These are phyloP conservation scores for Megastigmus dorsalis DNA, from an alignment of 2,888 invertebrate species.

Conservation along the genomic window DNA sequence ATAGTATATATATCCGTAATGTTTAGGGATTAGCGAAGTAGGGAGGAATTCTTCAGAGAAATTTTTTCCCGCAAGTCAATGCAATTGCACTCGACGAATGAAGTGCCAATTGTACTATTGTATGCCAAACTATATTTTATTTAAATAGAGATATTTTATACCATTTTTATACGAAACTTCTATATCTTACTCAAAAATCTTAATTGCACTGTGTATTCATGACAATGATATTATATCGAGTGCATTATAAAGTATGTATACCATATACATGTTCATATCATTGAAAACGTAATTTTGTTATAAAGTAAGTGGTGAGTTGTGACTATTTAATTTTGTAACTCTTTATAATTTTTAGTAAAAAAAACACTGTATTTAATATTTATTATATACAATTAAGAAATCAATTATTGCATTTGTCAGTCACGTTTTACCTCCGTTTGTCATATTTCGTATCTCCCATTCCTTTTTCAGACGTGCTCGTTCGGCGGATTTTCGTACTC, in stretches of 20 bases:
- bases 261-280: constrained; percentile 11
- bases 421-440: constrained; percentile 50
- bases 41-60: constrained; percentile 5
- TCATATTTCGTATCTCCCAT: constrained; percentile 46
- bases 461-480: constrained; percentile 58
- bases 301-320: constrained; percentile 49
- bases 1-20: constrained; percentile 8
- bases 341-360: constrained; percentile 48
- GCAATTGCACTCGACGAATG: constrained; percentile 47
- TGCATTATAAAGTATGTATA: constrained; percentile 24
- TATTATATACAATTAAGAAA: constrained; percentile 50
- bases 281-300: constrained; percentile 32
- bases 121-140: constrained; percentile 53
- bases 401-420: constrained; percentile 7
- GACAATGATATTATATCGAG: neutral
- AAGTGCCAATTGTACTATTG: constrained; percentile 51
- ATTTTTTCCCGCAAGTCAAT: constrained; percentile 13
- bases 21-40: neutral
- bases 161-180: constrained; percentile 21
- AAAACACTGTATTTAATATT: constrained; percentile 51
- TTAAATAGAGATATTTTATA: constrained; percentile 37
- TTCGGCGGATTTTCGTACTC: constrained; percentile 74
- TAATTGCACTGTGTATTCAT: constrained; percentile 4
- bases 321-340: constrained; percentile 37
- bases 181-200: constrained; percentile 5